These are phyloP conservation scores for Poecile atricapillus DNA, from an alignment of 2,113 vertebrate genomes.

Conservation along the genomic window DNA sequence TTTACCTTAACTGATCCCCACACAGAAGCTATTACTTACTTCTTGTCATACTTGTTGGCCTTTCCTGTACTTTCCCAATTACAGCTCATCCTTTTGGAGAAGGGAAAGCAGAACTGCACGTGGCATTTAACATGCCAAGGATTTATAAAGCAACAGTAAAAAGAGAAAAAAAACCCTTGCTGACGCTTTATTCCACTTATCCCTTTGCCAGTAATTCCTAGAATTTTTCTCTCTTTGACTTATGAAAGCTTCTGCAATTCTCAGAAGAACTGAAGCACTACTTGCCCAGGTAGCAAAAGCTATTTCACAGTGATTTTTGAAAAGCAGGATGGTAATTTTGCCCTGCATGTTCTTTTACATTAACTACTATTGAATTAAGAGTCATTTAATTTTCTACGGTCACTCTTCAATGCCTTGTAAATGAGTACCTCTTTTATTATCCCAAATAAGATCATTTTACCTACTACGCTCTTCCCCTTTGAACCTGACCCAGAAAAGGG, in stretches of 20 bases:
- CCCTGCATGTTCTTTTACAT: neutral
- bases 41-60: neutral
- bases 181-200: fast-evolving
- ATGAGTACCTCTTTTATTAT: neutral
- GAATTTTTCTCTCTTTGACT: neutral
- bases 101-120: neutral
- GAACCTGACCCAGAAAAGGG: neutral
- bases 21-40: neutral
- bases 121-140: neutral
- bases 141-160: neutral
- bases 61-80: neutral
- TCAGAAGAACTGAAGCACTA: neutral
- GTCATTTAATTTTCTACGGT: neutral
- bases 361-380: neutral
- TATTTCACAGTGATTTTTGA: neutral
- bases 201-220: neutral
- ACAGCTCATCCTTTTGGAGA: neutral
- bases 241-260: neutral
- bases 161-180: neutral
- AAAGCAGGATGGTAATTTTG: neutral
- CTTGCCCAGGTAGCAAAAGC: neutral
- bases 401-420: neutral
- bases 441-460: neutral
- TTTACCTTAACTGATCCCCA: neutral
- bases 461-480: neutral